Evolutionary conservation across 2,888 invertebrate genomes (phyloP).

Genomic region (Nymphalis urticae): DNA sequence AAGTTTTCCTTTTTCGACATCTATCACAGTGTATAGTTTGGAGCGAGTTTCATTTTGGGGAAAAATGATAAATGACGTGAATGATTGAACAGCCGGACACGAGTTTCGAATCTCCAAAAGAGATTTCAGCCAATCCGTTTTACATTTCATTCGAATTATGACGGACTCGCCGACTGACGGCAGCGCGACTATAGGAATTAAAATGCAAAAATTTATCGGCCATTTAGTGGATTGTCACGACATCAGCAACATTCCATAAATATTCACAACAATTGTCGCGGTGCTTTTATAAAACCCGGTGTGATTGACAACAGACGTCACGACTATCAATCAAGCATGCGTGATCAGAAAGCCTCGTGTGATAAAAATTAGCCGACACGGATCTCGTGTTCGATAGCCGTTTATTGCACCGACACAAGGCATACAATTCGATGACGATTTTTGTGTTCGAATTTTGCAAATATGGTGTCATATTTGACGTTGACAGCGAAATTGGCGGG

Average conservation of each 20-base stretch:
- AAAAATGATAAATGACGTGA: conserved; percentile 76
- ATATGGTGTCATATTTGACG: conserved; percentile 50
- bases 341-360: conserved; percentile 53
- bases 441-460: conserved; percentile 46
- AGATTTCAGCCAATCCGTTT: conserved; percentile 61
- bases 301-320: conserved; percentile 73
- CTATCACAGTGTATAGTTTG: conserved; percentile 73
- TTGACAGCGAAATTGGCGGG: conserved; percentile 60
- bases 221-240: conserved; percentile 65
- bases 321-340: conserved; percentile 69
- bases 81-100: conserved; percentile 75
- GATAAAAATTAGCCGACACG: conserved; percentile 41
- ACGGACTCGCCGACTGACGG: conserved; percentile 45
- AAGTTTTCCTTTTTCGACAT: conserved; percentile 69
- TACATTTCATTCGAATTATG: conserved; percentile 50
- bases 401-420: conserved; percentile 38
- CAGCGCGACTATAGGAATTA: conserved; percentile 61
- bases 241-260: conserved; percentile 68
- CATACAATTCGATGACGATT: conserved; percentile 46
- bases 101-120: conserved; percentile 62
- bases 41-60: conserved; percentile 68
- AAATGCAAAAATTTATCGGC: conserved; percentile 59
- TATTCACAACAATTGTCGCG: conserved; percentile 68
- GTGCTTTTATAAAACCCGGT: conserved; percentile 67
- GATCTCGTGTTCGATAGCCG: conserved; percentile 28